Evolutionary conservation across 2,888 invertebrate species (phyloP).

Genomic region (Lypha dubia): DNA sequence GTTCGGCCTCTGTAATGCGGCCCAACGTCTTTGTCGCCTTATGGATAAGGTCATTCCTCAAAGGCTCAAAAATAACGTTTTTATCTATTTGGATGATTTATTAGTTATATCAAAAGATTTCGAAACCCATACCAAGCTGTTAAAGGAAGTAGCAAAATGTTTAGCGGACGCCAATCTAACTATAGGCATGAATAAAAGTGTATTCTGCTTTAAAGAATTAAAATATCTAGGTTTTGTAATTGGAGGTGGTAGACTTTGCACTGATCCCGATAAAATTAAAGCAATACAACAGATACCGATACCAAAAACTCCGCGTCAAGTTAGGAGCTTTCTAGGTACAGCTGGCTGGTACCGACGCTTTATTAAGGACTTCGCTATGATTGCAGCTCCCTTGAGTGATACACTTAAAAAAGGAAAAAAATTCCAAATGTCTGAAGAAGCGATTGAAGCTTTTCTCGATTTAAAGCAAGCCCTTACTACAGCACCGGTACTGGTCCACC

Average conservation of each 20-base stretch:
- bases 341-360: slow-evolving; percentile 5
- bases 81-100: too few relatives aligned
- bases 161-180: not conserved
- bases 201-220: not conserved
- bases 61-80: too few relatives aligned
- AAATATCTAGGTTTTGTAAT: not conserved
- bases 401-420: not conserved
- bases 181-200: not conserved
- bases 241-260: not conserved
- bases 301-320: not conserved
- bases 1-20: not conserved
- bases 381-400: not conserved
- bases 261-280: too few relatives aligned
- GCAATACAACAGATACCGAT: not conserved
- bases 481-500: not conserved
- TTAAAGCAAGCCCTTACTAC: too few relatives aligned
- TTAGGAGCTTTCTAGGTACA: not conserved
- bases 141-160: not conserved
- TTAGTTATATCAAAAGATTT: not conserved
- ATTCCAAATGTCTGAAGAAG: not conserved
- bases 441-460: too few relatives aligned
- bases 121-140: not conserved
- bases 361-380: not conserved
- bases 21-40: too few relatives aligned
- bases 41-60: too few relatives aligned